phyloP scores from a whole-genome alignment of 2,888 invertebrate genomes.

The Drosophila borealis region DNA sequence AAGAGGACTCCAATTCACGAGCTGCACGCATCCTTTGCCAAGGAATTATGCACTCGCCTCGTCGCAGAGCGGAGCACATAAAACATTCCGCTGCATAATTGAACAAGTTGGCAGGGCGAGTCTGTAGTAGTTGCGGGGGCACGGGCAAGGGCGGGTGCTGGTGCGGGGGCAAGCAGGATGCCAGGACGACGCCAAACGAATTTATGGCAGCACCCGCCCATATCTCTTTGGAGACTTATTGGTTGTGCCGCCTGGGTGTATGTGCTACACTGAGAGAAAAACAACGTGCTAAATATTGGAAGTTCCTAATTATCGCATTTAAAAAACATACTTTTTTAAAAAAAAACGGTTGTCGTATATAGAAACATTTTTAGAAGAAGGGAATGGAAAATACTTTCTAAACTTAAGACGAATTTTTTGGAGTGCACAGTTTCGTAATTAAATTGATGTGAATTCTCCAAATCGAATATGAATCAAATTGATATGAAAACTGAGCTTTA shows the following conservation, averaged over 20 bases:
- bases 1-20: constrained; percentile 18
- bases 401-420: no score
- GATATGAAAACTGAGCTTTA: no score
- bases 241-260: constrained; percentile 19
- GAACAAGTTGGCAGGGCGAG: constrained; percentile 66
- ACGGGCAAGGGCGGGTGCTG: neutral
- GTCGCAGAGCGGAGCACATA: constrained; percentile 52
- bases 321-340: no score
- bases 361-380: no score
- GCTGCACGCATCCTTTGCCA: constrained; percentile 57
- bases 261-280: constrained; percentile 3
- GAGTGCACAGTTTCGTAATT: no score
- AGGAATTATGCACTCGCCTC: constrained; percentile 69
- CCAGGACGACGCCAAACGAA: constrained; percentile 54
- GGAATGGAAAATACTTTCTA: no score
- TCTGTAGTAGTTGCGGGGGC: no score
- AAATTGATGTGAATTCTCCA: no score
- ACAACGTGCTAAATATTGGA: no score
- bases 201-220: constrained; percentile 74
- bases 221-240: constrained; percentile 76
- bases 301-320: no score
- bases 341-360: no score
- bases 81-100: constrained; percentile 83
- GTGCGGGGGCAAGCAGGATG: constrained; percentile 24
- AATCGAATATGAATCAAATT: no score